Base-by-base conservation (phyloP, 2,113 vertebrate species). In the Eclectus roratus region DNA sequence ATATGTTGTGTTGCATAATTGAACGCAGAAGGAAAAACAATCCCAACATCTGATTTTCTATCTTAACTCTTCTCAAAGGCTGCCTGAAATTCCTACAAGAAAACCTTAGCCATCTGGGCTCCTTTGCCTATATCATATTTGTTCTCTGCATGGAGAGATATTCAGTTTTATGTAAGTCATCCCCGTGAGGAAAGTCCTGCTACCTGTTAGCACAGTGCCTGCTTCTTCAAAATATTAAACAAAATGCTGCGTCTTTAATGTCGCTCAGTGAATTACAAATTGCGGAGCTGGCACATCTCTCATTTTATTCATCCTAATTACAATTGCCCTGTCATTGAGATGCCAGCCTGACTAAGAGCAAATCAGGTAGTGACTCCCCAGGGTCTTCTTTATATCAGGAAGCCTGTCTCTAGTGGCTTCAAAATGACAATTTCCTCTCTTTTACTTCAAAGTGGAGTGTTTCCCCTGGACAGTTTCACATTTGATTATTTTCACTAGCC, bases 301-400 rank as follows among this genome's bases (percentile, higher is more conserved):
- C 97, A 97, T 98, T 98, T 98, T 97, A 96, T 97, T 98, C 97
- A 94, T 97, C 96, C 97, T 98, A 98, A 98, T 98, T 98, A 98
- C 97, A 97, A 98, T 97, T 97, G 97, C 95, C 97, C 96, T 98
- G 97, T 98, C 98, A 98, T 94, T 78, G 97, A 98, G 95, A 98
- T 98, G 96, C 96, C 98, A 98, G 91, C 71, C 94, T 96, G 95
- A 97, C 61, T 86, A 97, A 95, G 94, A 97, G 89, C 87, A 98
- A 97, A 98, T 98, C 98, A 98, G 97, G 97, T 97, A 97, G 94
- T 58, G 46, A 96, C 80, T 98, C 98, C 97, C 97, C 39, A 85
- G 96, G 88, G 98, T 91, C 96, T 76, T 94, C 95, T 97, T 97
- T 97, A 93, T 97, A 97, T 96, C 73, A 93, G 96, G 94, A 98